Evolutionary conservation across 2,888 invertebrate genomes (phyloP), one percentile per base, ranked within the genome.

Genomic region (Caprella mutica): DNA sequence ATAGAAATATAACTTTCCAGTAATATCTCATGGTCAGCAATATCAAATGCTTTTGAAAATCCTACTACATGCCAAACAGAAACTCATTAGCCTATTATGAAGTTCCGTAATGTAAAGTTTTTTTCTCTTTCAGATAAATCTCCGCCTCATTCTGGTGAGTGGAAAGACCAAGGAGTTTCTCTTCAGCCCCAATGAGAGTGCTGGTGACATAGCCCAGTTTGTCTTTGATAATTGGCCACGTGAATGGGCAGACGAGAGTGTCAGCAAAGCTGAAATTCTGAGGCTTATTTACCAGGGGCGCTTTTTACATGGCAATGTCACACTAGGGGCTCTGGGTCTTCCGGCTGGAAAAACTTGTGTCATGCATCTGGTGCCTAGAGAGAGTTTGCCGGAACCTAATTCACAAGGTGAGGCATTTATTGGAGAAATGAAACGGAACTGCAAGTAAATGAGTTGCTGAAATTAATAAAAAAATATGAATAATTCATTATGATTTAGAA

Each of bases 191-290:
- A 86, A 86, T 71, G 93, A 93, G 77, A 94, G 96, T 67, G 98
- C 97, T 70, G 91, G 93, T 70, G 96, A 97, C 77, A 96, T 98
- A 76, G 94, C 97, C 70, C 90, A 96, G 78, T 86, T 90, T 80
- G 96, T 98, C 72, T 97, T 94, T 79, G 94, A 93, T 76, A 91
- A 93, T 76, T 98, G 98, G 98, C 96, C 97, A 65, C 85, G 90
- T 83, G 97, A 96, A 78, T 97, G 97, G 97, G 81, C 85, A 71
- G 84, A 92, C 70, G 97, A 97, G 77, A 84, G 86, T 70, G 93
- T 94, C 69, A 85, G 90, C 67, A 90, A 90, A 76, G 90, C 96
- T 67, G 94, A 96, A 80, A 94, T 98, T 76, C 81, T 98, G 71
- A 85, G 97, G 75, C 84, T 98, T 75, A 98, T 98, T 76, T 98